phyloP scores from a whole-genome alignment of 2,113 vertebrate species.

The Columba janthina region DNA sequence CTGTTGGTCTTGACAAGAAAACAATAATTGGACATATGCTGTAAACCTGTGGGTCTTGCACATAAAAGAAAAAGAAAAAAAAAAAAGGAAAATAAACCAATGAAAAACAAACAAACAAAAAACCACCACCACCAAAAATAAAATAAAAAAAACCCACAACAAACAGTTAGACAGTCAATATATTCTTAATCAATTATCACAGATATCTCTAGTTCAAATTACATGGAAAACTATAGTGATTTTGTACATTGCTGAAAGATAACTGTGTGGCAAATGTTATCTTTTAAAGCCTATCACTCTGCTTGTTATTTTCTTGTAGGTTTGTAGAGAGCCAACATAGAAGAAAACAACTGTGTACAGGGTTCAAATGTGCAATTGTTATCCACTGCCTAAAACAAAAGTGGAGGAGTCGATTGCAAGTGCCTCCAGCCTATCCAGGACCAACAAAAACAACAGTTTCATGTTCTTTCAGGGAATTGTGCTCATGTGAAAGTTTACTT shows the following conservation, averaged over 20 bases:
- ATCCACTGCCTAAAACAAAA: neutral
- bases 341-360: neutral
- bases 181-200: neutral
- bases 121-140: too few species aligned
- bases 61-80: neutral
- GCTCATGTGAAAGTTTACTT: fast-evolving
- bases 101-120: too few species aligned
- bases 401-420: neutral
- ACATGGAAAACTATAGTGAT: neutral
- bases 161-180: neutral
- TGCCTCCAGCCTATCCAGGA: neutral
- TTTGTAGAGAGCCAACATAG: neutral
- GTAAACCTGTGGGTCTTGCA: neutral
- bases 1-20: neutral
- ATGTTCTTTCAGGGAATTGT: neutral
- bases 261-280: neutral
- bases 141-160: neutral
- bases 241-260: fast-evolving
- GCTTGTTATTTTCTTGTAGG: neutral
- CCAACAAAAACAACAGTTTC: neutral
- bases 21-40: neutral
- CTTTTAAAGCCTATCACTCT: neutral
- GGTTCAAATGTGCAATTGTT: fast-evolving
- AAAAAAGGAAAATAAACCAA: neutral
- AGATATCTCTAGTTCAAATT: neutral